Base-by-base conservation (phyloP, 37 sponge, comb jelly and placozoan species). In the Amphimedon queenslandica region DNA sequence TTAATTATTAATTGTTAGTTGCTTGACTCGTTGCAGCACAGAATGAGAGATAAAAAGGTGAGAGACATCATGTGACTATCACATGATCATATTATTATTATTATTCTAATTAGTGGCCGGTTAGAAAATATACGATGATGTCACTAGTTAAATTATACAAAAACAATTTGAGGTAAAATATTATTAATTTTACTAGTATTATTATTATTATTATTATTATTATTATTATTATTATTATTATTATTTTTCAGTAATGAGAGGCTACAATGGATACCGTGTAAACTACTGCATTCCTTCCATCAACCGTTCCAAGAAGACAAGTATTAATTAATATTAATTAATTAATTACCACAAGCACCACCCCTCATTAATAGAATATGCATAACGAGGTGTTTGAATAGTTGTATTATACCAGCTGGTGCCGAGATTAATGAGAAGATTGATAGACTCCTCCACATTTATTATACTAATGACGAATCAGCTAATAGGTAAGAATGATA, bases 211-310 rank as follows among this genome's bases (percentile, higher is more conserved):
- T n/a, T n/a, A n/a, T n/a, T n/a, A n/a, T n/a, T n/a, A n/a, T n/a
- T n/a, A n/a, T n/a, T n/a, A n/a, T n/a, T n/a, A n/a, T n/a, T n/a
- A n/a, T n/a, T n/a, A n/a, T n/a, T n/a, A n/a, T n/a, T n/a, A n/a
- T n/a, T n/a, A n/a, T n/a, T n/a, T n/a, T n/a, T n/a, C n/a, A n/a
- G n/a, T n/a, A n/a, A n/a, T n/a, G n/a, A n/a, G n/a, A n/a, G n/a
- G n/a, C n/a, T n/a, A n/a, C n/a, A n/a, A 11, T 93, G 94, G 94
- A 89, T 93, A 36, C 90, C 94, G 41, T 89, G 77, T 58, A 93
- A 93, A 80, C 56, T 93, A 30, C 72, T 93, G 27, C 90, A 89
- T 58, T 73, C 63, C 58, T 93, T 88, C 78, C 85, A 87, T 42
- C 82, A 80, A 77, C 43, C 64, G 8, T 72, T 69, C 28, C 6